Conservation (phyloP, 2,113 vertebrate species). For the Grantiella picta region DNA sequence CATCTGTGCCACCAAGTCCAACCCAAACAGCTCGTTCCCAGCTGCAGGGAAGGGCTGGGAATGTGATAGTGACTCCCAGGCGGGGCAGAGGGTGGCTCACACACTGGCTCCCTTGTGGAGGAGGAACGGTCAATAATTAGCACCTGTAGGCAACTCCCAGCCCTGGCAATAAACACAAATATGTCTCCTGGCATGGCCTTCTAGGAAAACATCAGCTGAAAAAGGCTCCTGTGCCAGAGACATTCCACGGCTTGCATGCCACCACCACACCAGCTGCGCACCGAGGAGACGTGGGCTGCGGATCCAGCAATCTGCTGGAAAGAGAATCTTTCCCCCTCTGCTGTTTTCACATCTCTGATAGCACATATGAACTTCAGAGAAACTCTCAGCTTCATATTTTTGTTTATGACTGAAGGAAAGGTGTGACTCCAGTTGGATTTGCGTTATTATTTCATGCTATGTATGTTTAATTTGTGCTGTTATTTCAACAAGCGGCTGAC, state of each 20-base stretch:
- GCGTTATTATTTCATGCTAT: fast-evolving
- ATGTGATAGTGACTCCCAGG: neutral
- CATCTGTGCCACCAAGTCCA: neutral
- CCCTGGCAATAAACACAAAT: slow-evolving; percentile 50
- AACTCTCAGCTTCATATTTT: neutral
- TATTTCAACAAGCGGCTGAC: neutral
- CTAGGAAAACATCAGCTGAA: slow-evolving; percentile 24
- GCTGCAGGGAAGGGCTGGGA: neutral
- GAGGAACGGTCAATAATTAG: slow-evolving; percentile 3
- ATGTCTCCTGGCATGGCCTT: slow-evolving; percentile 35
- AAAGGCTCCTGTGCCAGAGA: neutral
- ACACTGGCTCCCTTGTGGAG: slow-evolving; percentile 42
- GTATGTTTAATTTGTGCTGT: neutral
- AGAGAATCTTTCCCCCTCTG: neutral
- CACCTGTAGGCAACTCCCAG: slow-evolving; percentile 25
- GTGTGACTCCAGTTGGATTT: neutral
- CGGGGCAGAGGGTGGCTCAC: neutral
- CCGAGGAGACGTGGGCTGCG: neutral
- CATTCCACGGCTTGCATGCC: neutral
- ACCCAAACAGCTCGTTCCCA: slow-evolving; percentile 8
- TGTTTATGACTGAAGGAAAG: neutral
- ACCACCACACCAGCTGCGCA: neutral
- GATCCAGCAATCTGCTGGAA: neutral
- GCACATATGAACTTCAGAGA: neutral
- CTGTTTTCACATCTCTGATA: neutral